Base-by-base conservation (phyloP, 2,888 invertebrate species). In the Bellardia pandia region DNA sequence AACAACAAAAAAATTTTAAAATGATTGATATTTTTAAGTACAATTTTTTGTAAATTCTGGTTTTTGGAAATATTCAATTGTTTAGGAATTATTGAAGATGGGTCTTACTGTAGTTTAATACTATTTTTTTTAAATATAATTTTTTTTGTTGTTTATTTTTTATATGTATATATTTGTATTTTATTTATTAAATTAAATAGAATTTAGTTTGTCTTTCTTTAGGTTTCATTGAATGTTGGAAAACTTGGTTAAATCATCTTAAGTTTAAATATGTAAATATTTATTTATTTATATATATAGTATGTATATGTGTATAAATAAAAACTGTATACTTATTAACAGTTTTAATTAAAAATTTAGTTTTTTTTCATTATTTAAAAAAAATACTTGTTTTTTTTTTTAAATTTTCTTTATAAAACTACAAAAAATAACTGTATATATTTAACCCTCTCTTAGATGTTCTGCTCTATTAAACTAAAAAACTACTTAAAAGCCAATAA, bases 391-490 rank as follows among this genome's bases (percentile, higher is more conserved):
- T 13, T 80, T 79, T 62, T 58, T 66, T 45, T 53, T 56, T n/a
- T n/a, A n/a, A 33, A 13, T 80, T 76, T 80, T 80, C 11, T 71
- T 75, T 64, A 33, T 64, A 69, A 86, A 84, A 80, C 80, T 84
- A 88, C 51, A 78, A 84, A 80, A 23, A 80, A 83, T 62, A 76
- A 79, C 78, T 83, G 79, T 51, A 82, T 64, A 71, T 83, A 42
- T 85, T 75, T 78, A 81, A 78, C 51, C 83, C 74, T 88, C 80
- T 79, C 60, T 84, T 86, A 85, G 51, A 87, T 64, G 71, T 75
- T 74, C 79, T 78, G 86, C 53, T 69, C 45, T 66, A 58, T 80
- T 66, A 16, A 74, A 74, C 74, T 81, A 81, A 74, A 74, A 74
- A 64, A 74, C 53, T 66, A 81, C 23, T 74, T 45, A 56, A 80